A percentile compares a stretch with the other conserved stretches of the same genome.
Evolutionary conservation across 2,113 vertebrate species (phyloP).

Genomic region (Tautogolabrus adspersus): DNA sequence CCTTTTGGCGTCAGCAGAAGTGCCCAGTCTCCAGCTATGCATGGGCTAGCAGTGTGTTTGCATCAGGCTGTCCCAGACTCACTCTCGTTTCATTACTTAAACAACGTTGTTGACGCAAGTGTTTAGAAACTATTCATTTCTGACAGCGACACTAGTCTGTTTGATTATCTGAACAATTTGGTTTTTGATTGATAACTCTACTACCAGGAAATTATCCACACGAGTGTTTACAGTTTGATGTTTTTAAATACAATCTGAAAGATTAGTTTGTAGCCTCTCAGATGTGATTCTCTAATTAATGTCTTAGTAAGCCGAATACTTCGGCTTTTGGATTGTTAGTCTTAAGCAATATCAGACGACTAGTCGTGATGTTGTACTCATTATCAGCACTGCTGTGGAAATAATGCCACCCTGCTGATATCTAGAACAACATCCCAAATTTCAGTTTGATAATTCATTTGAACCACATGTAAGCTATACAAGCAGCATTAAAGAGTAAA

Average conservation of each 20-base stretch:
- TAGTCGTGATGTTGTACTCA: too few relatives aligned
- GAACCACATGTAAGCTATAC: too few relatives aligned
- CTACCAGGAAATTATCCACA: background rate
- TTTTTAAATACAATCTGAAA: too few relatives aligned
- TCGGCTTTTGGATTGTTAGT: too few relatives aligned
- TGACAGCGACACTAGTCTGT: background rate
- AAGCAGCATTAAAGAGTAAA: too few relatives aligned
- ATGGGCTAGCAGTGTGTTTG: slow-evolving; percentile 42
- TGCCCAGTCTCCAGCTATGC: slow-evolving; percentile 57
- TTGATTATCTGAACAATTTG: background rate
- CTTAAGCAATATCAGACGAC: too few relatives aligned
- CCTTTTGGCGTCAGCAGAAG: slow-evolving; percentile 66
- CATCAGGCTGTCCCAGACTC: slow-evolving; percentile 20
- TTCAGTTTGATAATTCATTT: too few relatives aligned
- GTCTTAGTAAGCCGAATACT: too few relatives aligned
- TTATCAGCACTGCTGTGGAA: too few relatives aligned
- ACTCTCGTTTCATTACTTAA: background rate
- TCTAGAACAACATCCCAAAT: too few relatives aligned
- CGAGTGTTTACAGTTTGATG: background rate
- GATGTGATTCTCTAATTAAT: background rate
- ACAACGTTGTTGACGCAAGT: background rate
- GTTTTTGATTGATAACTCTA: background rate
- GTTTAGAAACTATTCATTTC: background rate
- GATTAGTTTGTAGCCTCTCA: background rate
- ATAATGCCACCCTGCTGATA: too few relatives aligned